Conservation (phyloP, 2,113 vertebrate species). For the Spizaetus ornatus region DNA sequence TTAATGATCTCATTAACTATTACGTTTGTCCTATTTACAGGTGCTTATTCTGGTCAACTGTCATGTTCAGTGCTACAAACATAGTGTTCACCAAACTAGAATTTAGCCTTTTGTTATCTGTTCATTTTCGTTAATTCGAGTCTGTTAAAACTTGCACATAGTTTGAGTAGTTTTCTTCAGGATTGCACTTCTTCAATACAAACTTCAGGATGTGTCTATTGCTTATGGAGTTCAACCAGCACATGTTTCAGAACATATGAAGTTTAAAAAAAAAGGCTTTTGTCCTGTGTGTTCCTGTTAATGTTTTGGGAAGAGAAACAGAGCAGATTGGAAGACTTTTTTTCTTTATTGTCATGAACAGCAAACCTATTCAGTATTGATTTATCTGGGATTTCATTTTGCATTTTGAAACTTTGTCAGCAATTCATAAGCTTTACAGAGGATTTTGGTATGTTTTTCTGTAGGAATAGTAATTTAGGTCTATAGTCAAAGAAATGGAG, state of each 20-base stretch:
- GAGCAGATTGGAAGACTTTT: neutral
- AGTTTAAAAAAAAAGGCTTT: neutral
- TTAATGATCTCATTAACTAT: neutral
- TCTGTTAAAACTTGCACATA: neutral
- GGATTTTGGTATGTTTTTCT: neutral
- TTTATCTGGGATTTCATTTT: neutral
- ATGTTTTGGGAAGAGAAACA: neutral
- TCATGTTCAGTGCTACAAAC: neutral
- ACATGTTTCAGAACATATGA: neutral
- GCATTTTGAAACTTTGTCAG: neutral
- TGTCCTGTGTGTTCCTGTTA: neutral
- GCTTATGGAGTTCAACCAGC: neutral
- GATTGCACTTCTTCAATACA: neutral
- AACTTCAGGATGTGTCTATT: neutral
- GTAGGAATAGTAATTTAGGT: neutral
- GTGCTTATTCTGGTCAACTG: neutral
- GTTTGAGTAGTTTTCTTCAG: neutral
- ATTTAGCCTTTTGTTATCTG: neutral
- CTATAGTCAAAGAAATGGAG: neutral
- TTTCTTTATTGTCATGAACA: neutral
- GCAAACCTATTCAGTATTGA: neutral
- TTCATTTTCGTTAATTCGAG: neutral
- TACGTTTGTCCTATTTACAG: neutral
- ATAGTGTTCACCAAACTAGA: neutral
- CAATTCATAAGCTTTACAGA: neutral